Evolutionary conservation across 2,888 invertebrate species (phyloP), one percentile per base, ranked within the genome.

Genomic region (Melipona beecheii): DNA sequence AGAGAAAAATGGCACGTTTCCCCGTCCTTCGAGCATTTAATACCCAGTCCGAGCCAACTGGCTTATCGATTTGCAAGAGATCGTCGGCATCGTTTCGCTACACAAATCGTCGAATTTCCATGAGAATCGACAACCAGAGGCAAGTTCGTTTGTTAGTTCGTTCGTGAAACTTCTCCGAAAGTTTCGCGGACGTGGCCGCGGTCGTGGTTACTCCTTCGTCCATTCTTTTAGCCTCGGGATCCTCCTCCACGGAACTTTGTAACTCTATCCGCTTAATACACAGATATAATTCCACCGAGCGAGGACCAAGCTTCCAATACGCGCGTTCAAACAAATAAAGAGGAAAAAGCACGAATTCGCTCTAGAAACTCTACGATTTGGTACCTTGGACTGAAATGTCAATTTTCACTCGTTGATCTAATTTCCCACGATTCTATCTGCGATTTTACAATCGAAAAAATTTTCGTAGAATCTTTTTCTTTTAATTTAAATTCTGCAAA

Each of bases 91-190:
- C 85, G 71, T 80, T 70, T 83, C 85, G 80, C 74, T 81, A 83
- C 72, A 87, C 85, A 83, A 87, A 86, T 87, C 87, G 62, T 69
- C 78, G 71, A 68, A 75, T 78, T 76, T 69, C 81, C 64, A 54
- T 52, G 73, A 64, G 60, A 70, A 86, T 64, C 62, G 72, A 65
- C 56, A 66, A 75, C 52, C 71, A 50, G 52, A 68, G 43, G 43
- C 65, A 84, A 86, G 87, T 87, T 87, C 75, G 77, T 86, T 87
- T 78, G 86, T 84, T 87, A 78, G 87, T 75, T 78, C 62, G 81
- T 84, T 78, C 73, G 58, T 13, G 56, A 56, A 86, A 86, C 84
- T 87, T 86, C 77, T 60, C 60, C 74, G 36, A 27, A 68, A 86
- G 84, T 79, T 86, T 56, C 62, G 9, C 13, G 31, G 31, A 31